Conservation (phyloP, 2,888 invertebrate genomes). For the Pediacus dermestoides region DNA sequence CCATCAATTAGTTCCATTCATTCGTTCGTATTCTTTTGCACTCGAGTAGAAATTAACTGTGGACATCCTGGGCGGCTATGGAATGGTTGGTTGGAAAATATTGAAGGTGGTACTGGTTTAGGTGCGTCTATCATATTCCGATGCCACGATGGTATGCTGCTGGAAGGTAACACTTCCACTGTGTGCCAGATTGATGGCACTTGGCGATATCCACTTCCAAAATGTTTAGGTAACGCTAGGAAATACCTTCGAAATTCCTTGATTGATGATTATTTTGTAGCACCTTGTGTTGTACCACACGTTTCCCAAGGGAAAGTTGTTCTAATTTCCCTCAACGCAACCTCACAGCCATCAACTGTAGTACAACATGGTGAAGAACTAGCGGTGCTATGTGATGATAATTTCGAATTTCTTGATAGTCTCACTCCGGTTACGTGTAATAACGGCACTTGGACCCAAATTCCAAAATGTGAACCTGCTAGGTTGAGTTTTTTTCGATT, state of each 20-base stretch:
- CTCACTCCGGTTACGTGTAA: conserved; percentile 78
- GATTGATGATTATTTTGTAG: conserved; percentile 46
- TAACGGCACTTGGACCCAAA: conserved; percentile 94
- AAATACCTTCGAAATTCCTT: conserved; percentile 1
- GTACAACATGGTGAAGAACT: conserved; percentile 70
- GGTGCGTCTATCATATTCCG: conserved; percentile 91
- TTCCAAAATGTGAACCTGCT: conserved; percentile 81
- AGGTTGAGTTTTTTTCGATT: conserved; percentile 49
- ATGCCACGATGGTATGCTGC: conserved; percentile 87
- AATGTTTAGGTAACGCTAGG: conserved; percentile 70
- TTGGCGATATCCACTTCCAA: conserved; percentile 91
- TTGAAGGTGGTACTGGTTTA: conserved; percentile 82
- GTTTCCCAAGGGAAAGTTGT: conserved; percentile 75
- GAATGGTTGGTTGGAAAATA: conserved; percentile 94
- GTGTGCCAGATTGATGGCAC: conserved; percentile 91
- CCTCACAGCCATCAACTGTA: conserved; percentile 50
- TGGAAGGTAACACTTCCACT: conserved; percentile 83
- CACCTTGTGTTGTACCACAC: conserved; percentile 91
- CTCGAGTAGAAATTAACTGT: conserved; percentile 85
- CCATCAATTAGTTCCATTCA: background rate
- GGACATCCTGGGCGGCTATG: conserved; percentile 89
- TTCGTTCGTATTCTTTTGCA: conserved; percentile 3
- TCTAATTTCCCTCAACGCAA: conserved; percentile 57
- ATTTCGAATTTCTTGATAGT: conserved; percentile 79
- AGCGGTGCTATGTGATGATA: conserved; percentile 76